Base-by-base conservation (phyloP, 2,888 invertebrate genomes). In the Heliconius charithonia region DNA sequence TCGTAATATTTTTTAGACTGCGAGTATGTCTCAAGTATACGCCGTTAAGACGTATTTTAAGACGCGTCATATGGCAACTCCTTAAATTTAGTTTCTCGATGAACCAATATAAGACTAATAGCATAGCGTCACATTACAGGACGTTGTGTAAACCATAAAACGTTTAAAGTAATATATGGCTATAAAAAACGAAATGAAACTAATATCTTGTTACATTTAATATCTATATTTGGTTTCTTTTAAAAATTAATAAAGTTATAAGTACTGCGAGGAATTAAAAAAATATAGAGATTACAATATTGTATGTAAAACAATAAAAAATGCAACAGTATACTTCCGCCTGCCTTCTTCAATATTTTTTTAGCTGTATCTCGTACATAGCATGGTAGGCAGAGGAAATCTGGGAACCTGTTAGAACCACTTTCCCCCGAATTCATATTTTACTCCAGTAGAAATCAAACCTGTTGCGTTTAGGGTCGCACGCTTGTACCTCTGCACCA, bases 91-190 rank as follows among this genome's bases (percentile, higher is more conserved):
- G 22, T 63, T 69, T 51, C 25, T 37, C 74, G 74, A 41, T 73
- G 73, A 71, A 70, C 80, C 74, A 65, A 56, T 37, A 29, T 69
- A 73, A 62, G 65, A 79, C 73, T 78, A 74, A 80, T 76, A 76
- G 74, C 45, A 19, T 62, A 41, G 51, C 62, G 56, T 80, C 78
- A 69, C 73, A 65, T 78, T 66, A 76, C 80, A 76, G 78, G 80
- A 80, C 73, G 77, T 73, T 73, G 29, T 29, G 41, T 71, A 56
- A 45, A 51, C 16, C 41, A 73, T 29, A 45, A 45, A 59, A 59
- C 37, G 59, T 25, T 72, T 59, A 59, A 69, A 69, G 25, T 27
- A 69, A 66, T 12, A 4, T 37, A n/a, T 37, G 66, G 4, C 4
- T 4, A 32, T 67, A 22, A 67, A 67, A 67, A 67, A 67, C 10